phyloP scores from a whole-genome alignment of 2,113 vertebrate genomes.

The Stegostoma tigrinum region DNA sequence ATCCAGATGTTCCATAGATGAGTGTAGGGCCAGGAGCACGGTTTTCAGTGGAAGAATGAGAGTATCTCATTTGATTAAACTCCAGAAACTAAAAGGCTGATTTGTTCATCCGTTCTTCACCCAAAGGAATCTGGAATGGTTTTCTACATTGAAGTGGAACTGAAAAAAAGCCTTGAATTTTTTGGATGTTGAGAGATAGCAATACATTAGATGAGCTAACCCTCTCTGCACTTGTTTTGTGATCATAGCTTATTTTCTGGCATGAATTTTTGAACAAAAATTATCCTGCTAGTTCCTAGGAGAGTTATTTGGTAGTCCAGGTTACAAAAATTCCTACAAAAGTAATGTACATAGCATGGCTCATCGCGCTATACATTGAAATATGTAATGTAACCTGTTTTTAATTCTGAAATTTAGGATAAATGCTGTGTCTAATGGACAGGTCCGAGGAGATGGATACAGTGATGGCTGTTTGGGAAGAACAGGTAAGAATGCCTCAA shows the following conservation, averaged over 20 bases:
- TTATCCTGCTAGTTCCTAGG: not conserved
- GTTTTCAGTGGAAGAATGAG: no score
- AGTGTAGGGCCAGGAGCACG: no score
- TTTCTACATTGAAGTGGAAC: not conserved
- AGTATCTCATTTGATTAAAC: no score
- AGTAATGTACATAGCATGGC: not conserved
- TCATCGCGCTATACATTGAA: not conserved
- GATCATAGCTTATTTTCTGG: not conserved
- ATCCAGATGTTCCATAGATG: no score
- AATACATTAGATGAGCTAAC: not conserved
- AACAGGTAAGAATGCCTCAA: slow-evolving; percentile 60
- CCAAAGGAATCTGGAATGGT: not conserved
- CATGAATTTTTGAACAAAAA: not conserved
- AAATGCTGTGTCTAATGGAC: slow-evolving; percentile 86
- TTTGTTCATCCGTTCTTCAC: not conserved
- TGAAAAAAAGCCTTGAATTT: no score
- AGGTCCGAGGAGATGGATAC: slow-evolving; percentile 81
- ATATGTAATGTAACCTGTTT: not conserved
- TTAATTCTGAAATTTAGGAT: slow-evolving; percentile 60
- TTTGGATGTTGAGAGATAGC: not conserved
- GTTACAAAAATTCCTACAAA: not conserved
- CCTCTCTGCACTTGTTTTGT: not conserved
- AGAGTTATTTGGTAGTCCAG: not conserved
- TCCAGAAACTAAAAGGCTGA: no score
- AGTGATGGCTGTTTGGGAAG: slow-evolving; percentile 79